A percentile compares a stretch with the other conserved stretches of the same genome.
Evolutionary conservation across 1,140 invertebrate species (phyloP).

Genomic region (Chrysomallon squamiferum): DNA sequence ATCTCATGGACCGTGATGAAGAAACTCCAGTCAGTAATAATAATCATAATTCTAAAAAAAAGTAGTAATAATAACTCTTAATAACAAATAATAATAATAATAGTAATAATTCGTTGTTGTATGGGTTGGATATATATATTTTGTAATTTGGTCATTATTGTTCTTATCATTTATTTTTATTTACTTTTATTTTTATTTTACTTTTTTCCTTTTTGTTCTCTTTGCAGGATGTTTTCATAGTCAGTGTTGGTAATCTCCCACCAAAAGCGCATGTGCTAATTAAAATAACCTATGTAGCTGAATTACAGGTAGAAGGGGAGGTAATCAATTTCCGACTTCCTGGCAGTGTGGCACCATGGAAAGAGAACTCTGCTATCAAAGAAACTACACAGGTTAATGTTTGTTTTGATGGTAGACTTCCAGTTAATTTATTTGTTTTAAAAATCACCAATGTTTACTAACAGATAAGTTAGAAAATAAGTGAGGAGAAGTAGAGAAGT

Average conservation of each 20-base stretch:
- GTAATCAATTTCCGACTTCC: slow-evolving; percentile 63
- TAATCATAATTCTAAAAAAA: too few relatives aligned
- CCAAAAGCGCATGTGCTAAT: slow-evolving; percentile 61
- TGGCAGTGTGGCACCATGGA: slow-evolving; percentile 61
- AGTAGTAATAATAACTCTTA: too few relatives aligned
- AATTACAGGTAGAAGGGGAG: slow-evolving; percentile 63
- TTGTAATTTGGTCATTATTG: too few relatives aligned
- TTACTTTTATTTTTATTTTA: too few relatives aligned
- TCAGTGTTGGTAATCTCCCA: slow-evolving; percentile 65
- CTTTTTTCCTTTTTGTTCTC: too few relatives aligned
- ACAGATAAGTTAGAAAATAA: too few relatives aligned
- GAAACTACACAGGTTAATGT: slow-evolving; percentile 51
- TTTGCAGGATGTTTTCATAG: slow-evolving; percentile 61
- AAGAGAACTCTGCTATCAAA: slow-evolving; percentile 42
- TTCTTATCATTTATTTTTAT: too few relatives aligned
- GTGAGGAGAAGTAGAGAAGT: too few relatives aligned
- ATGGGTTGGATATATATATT: too few relatives aligned
- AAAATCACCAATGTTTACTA: too few relatives aligned
- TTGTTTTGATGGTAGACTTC: neutral
- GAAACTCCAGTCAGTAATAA: slow-evolving; percentile 56
- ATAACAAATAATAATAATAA: too few relatives aligned
- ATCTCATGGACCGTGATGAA: slow-evolving; percentile 65
- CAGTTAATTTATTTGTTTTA: neutral
- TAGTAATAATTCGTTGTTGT: too few relatives aligned
- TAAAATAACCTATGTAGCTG: slow-evolving; percentile 66